Evolutionary conservation across 92 coral and sea anemone genomes (phyloP).

Genomic region (Muricea muricata): DNA sequence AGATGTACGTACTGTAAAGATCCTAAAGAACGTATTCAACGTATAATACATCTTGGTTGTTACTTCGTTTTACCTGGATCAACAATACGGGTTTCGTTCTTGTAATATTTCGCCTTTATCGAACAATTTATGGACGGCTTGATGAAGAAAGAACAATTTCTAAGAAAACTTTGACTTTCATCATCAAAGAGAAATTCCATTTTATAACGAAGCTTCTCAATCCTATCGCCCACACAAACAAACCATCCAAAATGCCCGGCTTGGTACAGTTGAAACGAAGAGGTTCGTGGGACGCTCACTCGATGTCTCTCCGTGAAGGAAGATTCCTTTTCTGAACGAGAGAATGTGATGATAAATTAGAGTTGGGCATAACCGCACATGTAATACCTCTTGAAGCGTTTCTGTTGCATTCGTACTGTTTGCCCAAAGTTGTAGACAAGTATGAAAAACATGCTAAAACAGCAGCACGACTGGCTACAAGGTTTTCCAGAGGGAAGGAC

Average conservation of each 20-base stretch:
- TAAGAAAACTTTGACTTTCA: constrained; percentile 1
- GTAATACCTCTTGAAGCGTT: too few species aligned
- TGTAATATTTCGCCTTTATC: neutral
- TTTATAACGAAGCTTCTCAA: constrained; percentile 19
- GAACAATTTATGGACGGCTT: constrained; percentile 22
- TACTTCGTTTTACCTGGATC: neutral
- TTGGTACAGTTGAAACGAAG: constrained; percentile 14
- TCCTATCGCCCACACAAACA: constrained; percentile 11
- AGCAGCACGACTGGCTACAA: neutral
- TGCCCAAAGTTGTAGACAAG: too few species aligned
- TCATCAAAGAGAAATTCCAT: constrained; percentile 28
- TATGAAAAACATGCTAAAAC: neutral
- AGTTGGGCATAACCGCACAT: neutral
- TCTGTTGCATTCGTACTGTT: too few species aligned
- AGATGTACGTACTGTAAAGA: too few species aligned
- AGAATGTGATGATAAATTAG: neutral
- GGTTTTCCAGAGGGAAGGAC: neutral
- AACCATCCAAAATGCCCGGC: constrained; percentile 40
- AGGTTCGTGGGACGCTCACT: constrained; percentile 24
- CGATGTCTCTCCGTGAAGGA: constrained; percentile 39
- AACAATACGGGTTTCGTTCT: neutral
- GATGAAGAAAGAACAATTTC: constrained; percentile 38
- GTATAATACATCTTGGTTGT: neutral
- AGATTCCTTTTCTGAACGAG: constrained; percentile 9
- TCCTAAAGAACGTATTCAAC: too few species aligned